These are phyloP conservation scores for Piezodorus guildinii DNA, from an alignment of 1,140 invertebrate species.

Conservation along the genomic window DNA sequence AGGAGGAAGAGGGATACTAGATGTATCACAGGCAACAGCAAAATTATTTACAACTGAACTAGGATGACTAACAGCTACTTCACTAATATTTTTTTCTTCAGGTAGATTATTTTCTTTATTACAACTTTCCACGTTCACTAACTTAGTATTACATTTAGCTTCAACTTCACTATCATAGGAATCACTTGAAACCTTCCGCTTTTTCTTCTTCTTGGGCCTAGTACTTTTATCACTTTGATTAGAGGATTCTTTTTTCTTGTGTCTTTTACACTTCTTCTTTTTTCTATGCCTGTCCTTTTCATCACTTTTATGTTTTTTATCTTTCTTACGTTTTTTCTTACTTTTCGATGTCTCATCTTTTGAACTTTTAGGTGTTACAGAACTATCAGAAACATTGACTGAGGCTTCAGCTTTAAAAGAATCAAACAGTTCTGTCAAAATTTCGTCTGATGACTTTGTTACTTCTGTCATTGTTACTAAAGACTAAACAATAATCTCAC, in stretches of 20 bases:
- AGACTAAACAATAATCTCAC: background rate
- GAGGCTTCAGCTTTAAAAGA: slow-evolving; percentile 46
- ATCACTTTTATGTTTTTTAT: slow-evolving; percentile 32
- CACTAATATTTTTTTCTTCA: background rate
- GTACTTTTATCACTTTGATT: slow-evolving; percentile 35
- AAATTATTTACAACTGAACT: slow-evolving; percentile 20
- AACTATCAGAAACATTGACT: slow-evolving; percentile 28
- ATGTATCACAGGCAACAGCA: background rate
- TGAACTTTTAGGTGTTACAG: slow-evolving; percentile 33
- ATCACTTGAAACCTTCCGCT: slow-evolving; percentile 22
- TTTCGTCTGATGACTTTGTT: slow-evolving; percentile 59
- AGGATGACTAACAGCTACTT: slow-evolving; percentile 4
- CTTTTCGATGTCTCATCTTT: slow-evolving; percentile 31
- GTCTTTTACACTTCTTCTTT: slow-evolving; percentile 44
- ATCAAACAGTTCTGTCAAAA: slow-evolving; percentile 63
- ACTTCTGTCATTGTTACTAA: slow-evolving; percentile 6
- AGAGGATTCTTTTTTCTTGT: slow-evolving; percentile 36
- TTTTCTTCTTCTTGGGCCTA: slow-evolving; percentile 19
- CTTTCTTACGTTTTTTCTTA: slow-evolving; percentile 26
- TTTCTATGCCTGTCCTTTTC: slow-evolving; percentile 43
- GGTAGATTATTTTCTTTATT: slow-evolving; percentile 12
- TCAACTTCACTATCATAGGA: slow-evolving; percentile 34
- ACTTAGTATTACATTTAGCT: slow-evolving; percentile 45
- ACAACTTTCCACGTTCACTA: slow-evolving; percentile 39
- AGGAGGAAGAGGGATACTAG: background rate